Conservation (phyloP, 2,888 invertebrate species). For the Stomorhina lunata region DNA sequence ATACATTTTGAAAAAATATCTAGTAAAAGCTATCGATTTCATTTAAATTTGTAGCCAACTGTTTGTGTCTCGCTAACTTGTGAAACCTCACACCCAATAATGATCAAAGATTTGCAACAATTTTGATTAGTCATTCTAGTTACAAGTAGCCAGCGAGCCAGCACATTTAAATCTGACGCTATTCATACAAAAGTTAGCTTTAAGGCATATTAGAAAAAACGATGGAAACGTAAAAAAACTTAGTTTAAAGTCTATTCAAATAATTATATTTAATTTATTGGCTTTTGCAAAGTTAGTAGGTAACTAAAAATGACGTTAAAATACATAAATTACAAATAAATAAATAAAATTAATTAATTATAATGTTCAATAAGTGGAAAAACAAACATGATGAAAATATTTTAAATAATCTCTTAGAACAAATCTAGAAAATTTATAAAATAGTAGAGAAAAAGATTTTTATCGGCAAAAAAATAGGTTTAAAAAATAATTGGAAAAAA, state of each 20-base stretch:
- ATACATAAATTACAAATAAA: constrained; percentile 53
- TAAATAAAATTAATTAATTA: constrained; percentile 46
- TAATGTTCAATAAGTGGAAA: background rate
- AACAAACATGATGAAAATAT: constrained; percentile 4
- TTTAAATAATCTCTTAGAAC: background rate
- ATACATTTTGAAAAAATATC: no score
- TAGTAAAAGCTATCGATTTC: no score
- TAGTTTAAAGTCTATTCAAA: background rate
- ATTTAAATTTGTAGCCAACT: no score
- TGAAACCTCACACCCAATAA: constrained; percentile 25
- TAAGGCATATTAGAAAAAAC: background rate
- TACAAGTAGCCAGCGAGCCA: background rate
- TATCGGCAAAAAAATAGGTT: no score
- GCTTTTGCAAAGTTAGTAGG: background rate
- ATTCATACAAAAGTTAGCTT: background rate
- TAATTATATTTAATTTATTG: constrained; percentile 27
- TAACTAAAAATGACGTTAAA: constrained; percentile 6
- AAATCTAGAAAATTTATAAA: no score
- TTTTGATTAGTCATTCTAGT: background rate
- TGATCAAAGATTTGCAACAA: background rate
- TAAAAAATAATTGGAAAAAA: background rate
- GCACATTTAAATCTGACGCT: background rate
- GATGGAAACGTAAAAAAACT: no score
- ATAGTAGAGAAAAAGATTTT: no score
- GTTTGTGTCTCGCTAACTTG: background rate